phyloP scores from a whole-genome alignment of 2,888 invertebrate species.

The Patella depressa region DNA sequence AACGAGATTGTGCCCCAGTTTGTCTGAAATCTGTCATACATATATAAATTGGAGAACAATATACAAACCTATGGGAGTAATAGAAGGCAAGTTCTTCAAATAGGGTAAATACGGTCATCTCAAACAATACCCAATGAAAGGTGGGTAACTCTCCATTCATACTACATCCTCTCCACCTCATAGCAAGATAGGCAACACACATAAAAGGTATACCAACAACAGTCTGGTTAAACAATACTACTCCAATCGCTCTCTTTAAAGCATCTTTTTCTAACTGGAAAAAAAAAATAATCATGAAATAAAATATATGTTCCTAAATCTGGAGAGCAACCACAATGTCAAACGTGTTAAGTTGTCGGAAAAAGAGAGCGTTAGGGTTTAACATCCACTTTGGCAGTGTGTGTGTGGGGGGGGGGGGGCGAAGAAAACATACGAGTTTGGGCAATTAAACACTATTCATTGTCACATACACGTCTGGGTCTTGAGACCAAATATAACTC shows the following conservation, averaged over 20 bases:
- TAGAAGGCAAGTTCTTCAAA: conserved; percentile 88
- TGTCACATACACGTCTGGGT: too few species aligned
- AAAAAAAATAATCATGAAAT: not conserved
- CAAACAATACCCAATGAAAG: conserved; percentile 80
- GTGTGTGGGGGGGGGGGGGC: too few species aligned
- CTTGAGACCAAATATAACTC: too few species aligned
- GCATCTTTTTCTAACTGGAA: conserved; percentile 60
- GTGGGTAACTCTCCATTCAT: conserved; percentile 78
- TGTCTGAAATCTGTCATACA: too few species aligned
- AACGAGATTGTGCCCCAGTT: too few species aligned
- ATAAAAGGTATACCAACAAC: conserved; percentile 80
- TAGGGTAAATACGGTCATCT: conserved; percentile 81
- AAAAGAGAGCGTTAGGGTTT: too few species aligned
- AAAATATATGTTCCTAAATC: too few species aligned
- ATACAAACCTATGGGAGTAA: conserved; percentile 82
- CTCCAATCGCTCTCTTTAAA: conserved; percentile 76
- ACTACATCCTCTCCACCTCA: conserved; percentile 80
- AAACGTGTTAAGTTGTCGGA: too few species aligned
- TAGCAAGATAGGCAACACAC: conserved; percentile 76
- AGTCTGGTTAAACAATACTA: conserved; percentile 82
- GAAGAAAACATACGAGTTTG: too few species aligned
- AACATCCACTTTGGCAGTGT: too few species aligned
- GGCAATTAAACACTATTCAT: too few species aligned
- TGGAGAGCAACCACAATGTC: too few species aligned
- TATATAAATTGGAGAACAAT: not conserved